Conservation (phyloP, 1,140 invertebrate species). For the Notospermus geniculatus region DNA sequence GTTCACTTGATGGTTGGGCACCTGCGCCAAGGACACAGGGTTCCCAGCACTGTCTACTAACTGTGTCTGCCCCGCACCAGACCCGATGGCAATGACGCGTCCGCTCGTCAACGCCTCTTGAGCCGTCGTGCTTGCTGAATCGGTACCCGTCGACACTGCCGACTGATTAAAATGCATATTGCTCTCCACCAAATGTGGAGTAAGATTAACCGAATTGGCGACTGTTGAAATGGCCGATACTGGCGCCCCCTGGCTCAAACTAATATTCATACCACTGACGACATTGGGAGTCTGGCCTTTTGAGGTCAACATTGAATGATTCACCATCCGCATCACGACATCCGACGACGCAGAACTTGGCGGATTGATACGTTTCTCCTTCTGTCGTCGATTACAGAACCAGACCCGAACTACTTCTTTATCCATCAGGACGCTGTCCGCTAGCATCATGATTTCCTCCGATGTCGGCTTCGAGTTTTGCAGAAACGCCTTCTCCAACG, state of each 20-base stretch:
- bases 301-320: not conserved
- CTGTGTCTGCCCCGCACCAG: too few species aligned
- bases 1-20: too few species aligned
- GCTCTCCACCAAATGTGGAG: too few species aligned
- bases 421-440: slow-evolving; percentile 91
- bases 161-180: too few species aligned
- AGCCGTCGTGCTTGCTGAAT: too few species aligned
- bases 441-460: slow-evolving; percentile 89
- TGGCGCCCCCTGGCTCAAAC: not conserved
- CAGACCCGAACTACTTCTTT: slow-evolving; percentile 96
- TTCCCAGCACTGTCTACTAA: too few species aligned
- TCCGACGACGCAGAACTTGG: slow-evolving; percentile 18
- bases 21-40: too few species aligned
- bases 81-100: too few species aligned
- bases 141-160: too few species aligned
- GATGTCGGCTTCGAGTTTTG: slow-evolving; percentile 96
- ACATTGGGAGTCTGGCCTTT: not conserved
- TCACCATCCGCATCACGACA: not conserved
- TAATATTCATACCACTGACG: not conserved
- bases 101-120: too few species aligned
- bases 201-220: not conserved
- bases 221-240: not conserved
- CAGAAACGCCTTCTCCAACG: slow-evolving; percentile 90
- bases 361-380: slow-evolving; percentile 76
- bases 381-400: slow-evolving; percentile 94